Conservation (phyloP, 2,888 invertebrate species). For the Gryllus longicercus region DNA sequence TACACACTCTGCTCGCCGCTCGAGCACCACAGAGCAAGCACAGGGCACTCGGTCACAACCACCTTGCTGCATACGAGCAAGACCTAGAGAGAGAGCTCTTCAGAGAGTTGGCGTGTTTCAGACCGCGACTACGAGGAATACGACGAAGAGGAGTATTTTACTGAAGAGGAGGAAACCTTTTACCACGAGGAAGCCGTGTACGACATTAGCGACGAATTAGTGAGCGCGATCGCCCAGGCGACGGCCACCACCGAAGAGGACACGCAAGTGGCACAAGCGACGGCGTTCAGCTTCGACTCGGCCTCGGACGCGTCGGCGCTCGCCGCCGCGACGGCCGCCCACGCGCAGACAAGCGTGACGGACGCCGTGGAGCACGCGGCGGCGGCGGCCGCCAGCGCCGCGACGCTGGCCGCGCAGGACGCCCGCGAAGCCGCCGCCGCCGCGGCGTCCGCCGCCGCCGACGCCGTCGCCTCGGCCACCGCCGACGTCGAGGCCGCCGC, state of each 20-base stretch:
- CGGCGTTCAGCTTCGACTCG: neutral
- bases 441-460: slow-evolving; percentile 21
- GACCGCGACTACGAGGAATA: neutral
- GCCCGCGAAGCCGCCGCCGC: neutral
- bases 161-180: neutral
- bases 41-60: too few relatives aligned
- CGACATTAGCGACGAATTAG: neutral
- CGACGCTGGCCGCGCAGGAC: neutral
- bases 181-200: neutral
- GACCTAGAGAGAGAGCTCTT: neutral
- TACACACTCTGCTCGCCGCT: neutral
- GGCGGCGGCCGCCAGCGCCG: neutral
- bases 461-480: neutral
- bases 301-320: slow-evolving; percentile 20
- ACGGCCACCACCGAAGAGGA: neutral
- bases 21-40: too few relatives aligned
- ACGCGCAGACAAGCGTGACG: neutral
- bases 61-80: neutral
- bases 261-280: neutral
- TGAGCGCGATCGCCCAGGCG: neutral
- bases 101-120: neutral
- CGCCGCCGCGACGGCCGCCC: neutral
- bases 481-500: neutral
- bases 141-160: neutral
- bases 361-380: neutral